phyloP scores from a whole-genome alignment of 2,797 vertebrate genomes.

The Labeo calbasu region DNA sequence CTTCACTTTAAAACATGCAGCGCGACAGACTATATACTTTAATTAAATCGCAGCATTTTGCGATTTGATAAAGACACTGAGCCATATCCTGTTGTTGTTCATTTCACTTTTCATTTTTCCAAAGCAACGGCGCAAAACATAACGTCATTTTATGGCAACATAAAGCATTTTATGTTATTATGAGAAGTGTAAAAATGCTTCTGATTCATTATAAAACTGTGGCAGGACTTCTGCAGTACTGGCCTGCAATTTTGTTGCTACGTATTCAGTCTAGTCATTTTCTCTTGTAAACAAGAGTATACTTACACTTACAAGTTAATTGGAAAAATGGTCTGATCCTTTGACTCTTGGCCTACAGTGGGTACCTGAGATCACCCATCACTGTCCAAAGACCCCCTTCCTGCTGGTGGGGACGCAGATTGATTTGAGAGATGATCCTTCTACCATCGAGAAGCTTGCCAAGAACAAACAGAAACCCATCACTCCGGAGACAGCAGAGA shows the following conservation, averaged over 20 bases:
- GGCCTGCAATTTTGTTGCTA: not conserved
- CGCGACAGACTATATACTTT: not conserved
- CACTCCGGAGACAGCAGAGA: constrained; percentile 82
- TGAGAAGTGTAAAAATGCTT: not conserved
- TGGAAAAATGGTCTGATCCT: not conserved
- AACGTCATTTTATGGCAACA: not conserved
- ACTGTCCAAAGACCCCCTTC: constrained; percentile 88
- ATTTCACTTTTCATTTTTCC: not conserved
- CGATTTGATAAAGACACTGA: not conserved
- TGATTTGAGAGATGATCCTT: constrained; percentile 82
- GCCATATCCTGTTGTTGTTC: not conserved
- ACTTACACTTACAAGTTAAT: not conserved
- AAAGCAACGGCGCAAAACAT: not conserved
- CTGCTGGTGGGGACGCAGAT: constrained; percentile 85
- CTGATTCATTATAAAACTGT: not conserved
- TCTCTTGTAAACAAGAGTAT: too few relatives aligned
- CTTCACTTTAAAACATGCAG: not conserved
- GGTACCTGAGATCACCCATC: constrained; percentile 86
- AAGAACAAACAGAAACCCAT: constrained; percentile 87
- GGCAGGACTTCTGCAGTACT: not conserved
- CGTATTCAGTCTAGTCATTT: not conserved
- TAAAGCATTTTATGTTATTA: not conserved
- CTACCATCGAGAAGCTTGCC: constrained; percentile 84
- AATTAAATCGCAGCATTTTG: not conserved
- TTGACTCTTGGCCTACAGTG: constrained; percentile 66